phyloP scores from a whole-genome alignment of 2,113 vertebrate species.

The Motacilla alba region DNA sequence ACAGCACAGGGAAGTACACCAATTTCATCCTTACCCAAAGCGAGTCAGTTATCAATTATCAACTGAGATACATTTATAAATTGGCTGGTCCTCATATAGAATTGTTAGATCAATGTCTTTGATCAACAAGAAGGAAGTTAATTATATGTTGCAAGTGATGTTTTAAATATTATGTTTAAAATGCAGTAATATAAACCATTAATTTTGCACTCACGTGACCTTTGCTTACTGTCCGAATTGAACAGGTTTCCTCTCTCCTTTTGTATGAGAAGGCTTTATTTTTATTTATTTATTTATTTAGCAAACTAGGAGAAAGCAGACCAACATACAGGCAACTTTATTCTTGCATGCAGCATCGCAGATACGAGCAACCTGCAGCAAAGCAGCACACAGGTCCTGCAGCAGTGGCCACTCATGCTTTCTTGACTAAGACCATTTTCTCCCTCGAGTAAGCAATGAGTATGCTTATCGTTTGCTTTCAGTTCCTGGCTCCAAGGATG shows the following conservation, averaged over 20 bases:
- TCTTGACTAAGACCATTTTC: background rate
- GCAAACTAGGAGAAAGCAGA: background rate
- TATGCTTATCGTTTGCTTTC: accelerated
- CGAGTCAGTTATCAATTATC: background rate
- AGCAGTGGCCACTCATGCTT: background rate
- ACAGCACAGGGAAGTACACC: background rate
- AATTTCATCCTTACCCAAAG: background rate
- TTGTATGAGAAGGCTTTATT: background rate
- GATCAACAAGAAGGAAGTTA: background rate
- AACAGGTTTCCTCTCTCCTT: background rate
- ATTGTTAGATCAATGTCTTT: background rate
- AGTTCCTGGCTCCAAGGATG: background rate
- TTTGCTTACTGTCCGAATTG: background rate
- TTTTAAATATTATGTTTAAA: background rate
- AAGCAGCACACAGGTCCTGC: background rate
- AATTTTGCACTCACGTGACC: background rate
- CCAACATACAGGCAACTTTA: accelerated
- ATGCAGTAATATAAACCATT: background rate
- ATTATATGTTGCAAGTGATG: background rate
- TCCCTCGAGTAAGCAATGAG: accelerated
- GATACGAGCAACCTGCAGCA: background rate
- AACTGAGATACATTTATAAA: background rate
- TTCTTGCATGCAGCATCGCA: background rate
- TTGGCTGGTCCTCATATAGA: background rate
- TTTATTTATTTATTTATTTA: background rate